phyloP scores from a whole-genome alignment of 2,797 vertebrate species.

The Hydrolagus colliei region DNA sequence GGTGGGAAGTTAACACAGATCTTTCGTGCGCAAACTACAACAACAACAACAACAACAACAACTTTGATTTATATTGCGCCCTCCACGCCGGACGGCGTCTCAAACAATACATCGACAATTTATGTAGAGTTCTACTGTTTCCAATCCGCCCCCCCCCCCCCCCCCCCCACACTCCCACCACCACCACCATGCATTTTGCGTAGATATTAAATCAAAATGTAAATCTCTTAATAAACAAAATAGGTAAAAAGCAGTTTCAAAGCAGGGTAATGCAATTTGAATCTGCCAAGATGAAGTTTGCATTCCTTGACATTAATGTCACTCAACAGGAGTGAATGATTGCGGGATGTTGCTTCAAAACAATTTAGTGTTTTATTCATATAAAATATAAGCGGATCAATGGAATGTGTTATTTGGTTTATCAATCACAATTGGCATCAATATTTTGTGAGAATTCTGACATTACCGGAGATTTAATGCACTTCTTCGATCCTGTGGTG shows the following conservation, averaged over 20 bases:
- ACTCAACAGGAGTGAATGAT: constrained; percentile 47
- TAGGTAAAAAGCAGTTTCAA: neutral
- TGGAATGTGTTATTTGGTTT: neutral
- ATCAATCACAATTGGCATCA: neutral
- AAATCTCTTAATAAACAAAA: neutral
- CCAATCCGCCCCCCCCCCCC: no score
- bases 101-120: neutral
- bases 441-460: neutral
- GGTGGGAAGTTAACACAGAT: neutral
- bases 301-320: constrained; percentile 44
- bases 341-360: constrained; percentile 45
- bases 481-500: no score
- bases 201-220: constrained; percentile 1
- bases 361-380: constrained; percentile 38
- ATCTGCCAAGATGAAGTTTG: constrained; percentile 41
- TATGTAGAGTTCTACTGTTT: neutral
- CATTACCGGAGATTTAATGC: neutral
- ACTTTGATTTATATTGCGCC: no score
- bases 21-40: neutral
- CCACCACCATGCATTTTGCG: neutral
- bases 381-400: neutral
- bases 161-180: no score
- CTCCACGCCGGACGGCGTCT: no score
- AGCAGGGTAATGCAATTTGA: constrained; percentile 39
- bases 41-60: no score